Evolutionary conservation across 2,797 vertebrate species (phyloP), one percentile per base, ranked within the genome.

Genomic region (Esox lucius): DNA sequence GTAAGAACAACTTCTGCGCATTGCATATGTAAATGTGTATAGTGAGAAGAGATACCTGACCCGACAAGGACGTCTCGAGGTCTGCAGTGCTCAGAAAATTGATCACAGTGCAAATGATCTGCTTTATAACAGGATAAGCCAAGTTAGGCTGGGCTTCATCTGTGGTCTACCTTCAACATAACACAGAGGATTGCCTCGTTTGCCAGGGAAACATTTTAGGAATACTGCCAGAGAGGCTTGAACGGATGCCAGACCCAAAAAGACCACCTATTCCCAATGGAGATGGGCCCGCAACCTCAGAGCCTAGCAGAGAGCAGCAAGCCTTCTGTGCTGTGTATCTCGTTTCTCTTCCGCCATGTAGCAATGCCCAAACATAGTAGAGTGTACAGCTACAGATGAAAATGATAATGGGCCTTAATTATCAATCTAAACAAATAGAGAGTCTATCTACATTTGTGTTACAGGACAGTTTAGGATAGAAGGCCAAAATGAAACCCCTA

Each of bases 161-260:
- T 64, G 31, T 17, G 12, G 28, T 28, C 31, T 64, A 68, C 31
- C 56, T 70, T 67, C 39, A 74, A 76, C 31, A 69, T 75, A 77
- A 62, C 31, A 71, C 19, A 48, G 42, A 66, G 77, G 48, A 72
- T 75, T 72, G 69, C 72, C n/a, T 67, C 15, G 28, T 75, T 72
- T 77, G 69, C 67, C 33, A 74, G 35, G 49, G 22, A 66, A 70
- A 65, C 6, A 33, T 42, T 66, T 16, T 22, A 26, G 56, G 66
- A 65, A 31, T 59, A n/a, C 24, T 22, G 31, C 72, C 68, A 65
- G 24, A 59, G 35, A 75, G 46, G 42, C 35, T 42, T 74, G 73
- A 68, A 68, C 13, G 48, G 19, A 46, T 74, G 76, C 80, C 78
- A 78, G 62, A 80, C 77, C 59, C 33, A 48, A 70, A 62, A 64